Evolutionary conservation across 1,140 invertebrate genomes (phyloP), one percentile per base, ranked within the genome.

Genomic region (Brachionus calyciflorus): DNA sequence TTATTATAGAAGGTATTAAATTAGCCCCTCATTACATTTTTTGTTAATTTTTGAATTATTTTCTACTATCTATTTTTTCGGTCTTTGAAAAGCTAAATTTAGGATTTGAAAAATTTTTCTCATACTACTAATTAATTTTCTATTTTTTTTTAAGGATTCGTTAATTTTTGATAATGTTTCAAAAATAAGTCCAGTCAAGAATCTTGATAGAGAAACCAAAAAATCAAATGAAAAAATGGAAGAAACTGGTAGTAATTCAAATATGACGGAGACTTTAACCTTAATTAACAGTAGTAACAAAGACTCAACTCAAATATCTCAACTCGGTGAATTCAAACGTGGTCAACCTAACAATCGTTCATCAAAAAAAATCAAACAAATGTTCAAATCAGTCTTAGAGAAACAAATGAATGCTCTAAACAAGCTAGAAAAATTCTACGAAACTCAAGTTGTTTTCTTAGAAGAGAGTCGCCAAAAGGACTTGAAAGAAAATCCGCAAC

Each of bases 351-450:
- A 44, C 12, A 65, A 37, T n/a, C 46, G 69, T 28, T 55, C 51
- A 24, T 73, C 69, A 2, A 49, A 73, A 73, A 73, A 73, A 49
- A 73, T 73, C 12, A 73, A 51, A 24, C 44, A 55, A 51, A 73
- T 73, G 69, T 73, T 73, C 69, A 73, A 73, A 37, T 51, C 4
- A 51, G 69, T 73, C 1, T 24, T 73, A 10, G 46, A 73, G 24
- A 49, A 73, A 55, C 69, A 73, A 51, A 73, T 73, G 69, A 73
- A 55, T 40, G 46, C 69, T 73, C 40, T 73, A 19, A 55, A 30
- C n/a, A 73, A 37, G 21, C 30, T 73, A 12, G 69, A 73, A 73
- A 49, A 73, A 33, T 73, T 73, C 30, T 73, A 73, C n/a, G 69
- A 73, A 26, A 9, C 69, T 12, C 69, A 73, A 41, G 46, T 55